Evolutionary conservation across 2,888 invertebrate species (phyloP).

Genomic region (Athalia circularis): DNA sequence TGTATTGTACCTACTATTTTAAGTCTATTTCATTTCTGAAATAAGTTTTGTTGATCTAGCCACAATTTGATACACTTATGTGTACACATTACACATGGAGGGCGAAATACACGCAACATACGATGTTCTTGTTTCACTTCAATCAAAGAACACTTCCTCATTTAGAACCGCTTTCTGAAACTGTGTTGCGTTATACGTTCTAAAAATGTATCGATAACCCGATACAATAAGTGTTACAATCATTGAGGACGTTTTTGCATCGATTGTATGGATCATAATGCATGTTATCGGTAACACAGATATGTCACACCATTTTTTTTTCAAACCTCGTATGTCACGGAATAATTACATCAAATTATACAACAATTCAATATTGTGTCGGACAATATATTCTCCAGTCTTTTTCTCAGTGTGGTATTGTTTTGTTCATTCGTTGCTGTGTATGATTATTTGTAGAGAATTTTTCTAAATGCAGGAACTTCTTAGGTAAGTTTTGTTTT

Average conservation of each 20-base stretch:
- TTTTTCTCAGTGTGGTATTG: conserved; percentile 28
- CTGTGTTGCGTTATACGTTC: conserved; percentile 13
- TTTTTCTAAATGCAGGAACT: conserved; percentile 20
- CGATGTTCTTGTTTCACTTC: conserved; percentile 1
- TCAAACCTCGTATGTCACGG: conserved; percentile 2
- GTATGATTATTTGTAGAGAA: conserved; percentile 20
- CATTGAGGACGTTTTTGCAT: neutral
- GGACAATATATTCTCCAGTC: neutral
- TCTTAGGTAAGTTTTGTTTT: conserved; percentile 10
- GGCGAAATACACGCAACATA: neutral
- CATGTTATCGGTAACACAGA: conserved; percentile 9
- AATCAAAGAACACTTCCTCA: neutral
- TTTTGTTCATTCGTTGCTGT: neutral
- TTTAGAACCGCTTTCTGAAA: neutral
- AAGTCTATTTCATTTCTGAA: conserved; percentile 5
- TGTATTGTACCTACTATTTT: conserved; percentile 55
- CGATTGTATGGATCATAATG: neutral
- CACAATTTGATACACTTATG: conserved; percentile 13
- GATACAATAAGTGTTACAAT: neutral
- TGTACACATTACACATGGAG: conserved; percentile 6
- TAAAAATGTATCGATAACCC: conserved; percentile 12
- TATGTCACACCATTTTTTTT: neutral
- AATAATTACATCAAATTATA: conserved; percentile 3
- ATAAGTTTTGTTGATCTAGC: neutral
- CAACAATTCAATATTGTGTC: neutral